These are phyloP conservation scores for Liparis tanakae DNA, from an alignment of 2,797 vertebrate genomes.

Conservation along the genomic window DNA sequence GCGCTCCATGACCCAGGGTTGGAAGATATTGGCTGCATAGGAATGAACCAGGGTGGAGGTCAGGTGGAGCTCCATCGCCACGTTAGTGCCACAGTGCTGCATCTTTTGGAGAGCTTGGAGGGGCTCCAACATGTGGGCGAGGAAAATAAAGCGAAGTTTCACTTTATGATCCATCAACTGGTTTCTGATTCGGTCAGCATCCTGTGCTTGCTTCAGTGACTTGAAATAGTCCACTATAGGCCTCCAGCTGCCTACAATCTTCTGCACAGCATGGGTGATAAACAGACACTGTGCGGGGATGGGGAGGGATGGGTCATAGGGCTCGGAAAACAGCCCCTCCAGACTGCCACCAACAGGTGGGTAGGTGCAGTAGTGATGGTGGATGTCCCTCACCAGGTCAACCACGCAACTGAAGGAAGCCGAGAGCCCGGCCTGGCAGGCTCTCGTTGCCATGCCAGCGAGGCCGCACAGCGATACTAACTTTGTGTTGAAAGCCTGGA, in stretches of 20 bases:
- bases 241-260: constrained; percentile 68
- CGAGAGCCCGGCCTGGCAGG: constrained; percentile 62
- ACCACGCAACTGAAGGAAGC: constrained; percentile 51
- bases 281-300: constrained; percentile 46
- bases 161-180: constrained; percentile 58
- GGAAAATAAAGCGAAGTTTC: constrained; percentile 71
- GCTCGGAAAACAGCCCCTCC: constrained; percentile 55
- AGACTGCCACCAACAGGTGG: constrained; percentile 29
- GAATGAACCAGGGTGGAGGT: constrained; percentile 46
- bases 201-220: background rate
- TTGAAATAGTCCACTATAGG: constrained; percentile 67
- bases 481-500: constrained; percentile 54
- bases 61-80: constrained; percentile 60
- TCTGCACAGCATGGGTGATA: constrained; percentile 56
- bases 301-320: background rate
- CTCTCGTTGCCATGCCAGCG: constrained; percentile 53
- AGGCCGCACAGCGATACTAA: constrained; percentile 71
- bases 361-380: constrained; percentile 52
- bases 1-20: background rate
- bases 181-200: constrained; percentile 13
- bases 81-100: constrained; percentile 14
- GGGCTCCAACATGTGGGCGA: constrained; percentile 70
- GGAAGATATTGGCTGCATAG: constrained; percentile 64
- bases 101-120: constrained; percentile 66
- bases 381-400: constrained; percentile 68